phyloP scores from a whole-genome alignment of 2,113 vertebrate species.

The Pipra filicauda region DNA sequence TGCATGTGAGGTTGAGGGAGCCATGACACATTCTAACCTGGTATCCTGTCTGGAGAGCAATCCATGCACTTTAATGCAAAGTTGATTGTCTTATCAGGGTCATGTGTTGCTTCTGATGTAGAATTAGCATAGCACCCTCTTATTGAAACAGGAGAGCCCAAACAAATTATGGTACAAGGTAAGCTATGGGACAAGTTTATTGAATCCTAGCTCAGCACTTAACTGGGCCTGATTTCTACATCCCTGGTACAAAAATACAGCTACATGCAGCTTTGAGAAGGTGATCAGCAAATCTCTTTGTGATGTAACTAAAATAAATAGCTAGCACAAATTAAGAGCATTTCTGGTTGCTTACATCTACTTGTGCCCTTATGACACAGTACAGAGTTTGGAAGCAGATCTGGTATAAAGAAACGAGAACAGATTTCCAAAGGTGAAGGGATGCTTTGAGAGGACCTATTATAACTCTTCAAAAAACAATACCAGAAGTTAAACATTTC shows the following conservation, averaged over 20 bases:
- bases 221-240: neutral
- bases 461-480: conserved; percentile 19
- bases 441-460: neutral
- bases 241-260: neutral
- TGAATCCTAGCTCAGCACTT: neutral
- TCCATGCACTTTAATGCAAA: neutral
- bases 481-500: neutral
- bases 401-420: conserved; percentile 18
- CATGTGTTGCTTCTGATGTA: neutral
- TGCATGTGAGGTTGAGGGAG: neutral
- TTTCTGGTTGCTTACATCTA: conserved; percentile 15
- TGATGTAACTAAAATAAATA: conserved; percentile 48
- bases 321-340: neutral
- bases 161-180: neutral
- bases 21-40: neutral
- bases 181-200: neutral
- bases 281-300: conserved; percentile 27
- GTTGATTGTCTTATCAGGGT: neutral
- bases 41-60: neutral
- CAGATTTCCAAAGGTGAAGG: conserved; percentile 23
- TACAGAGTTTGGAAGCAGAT: neutral
- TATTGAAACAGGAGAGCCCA: neutral
- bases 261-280: conserved; percentile 24
- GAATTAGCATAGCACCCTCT: neutral
- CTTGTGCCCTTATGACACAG: conserved; percentile 14